Percentiles rank a stretch among this genome's conserved stretches.
Conservation (phyloP, 2,797 vertebrate genomes). For the Pelochelys cantorii region DNA sequence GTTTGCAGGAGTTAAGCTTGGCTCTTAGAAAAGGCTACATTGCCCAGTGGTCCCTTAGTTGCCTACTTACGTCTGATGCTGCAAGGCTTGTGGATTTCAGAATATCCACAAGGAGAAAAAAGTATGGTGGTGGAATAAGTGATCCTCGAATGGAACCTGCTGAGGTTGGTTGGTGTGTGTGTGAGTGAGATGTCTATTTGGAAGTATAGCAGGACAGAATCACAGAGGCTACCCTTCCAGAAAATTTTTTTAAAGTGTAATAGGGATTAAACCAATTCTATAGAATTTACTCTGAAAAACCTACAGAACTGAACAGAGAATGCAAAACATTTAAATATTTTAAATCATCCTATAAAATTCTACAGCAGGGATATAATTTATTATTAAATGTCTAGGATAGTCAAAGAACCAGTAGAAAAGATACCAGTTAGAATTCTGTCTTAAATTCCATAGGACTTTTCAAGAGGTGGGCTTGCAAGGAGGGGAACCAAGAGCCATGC, state of each 20-base stretch:
- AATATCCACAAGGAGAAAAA: background rate
- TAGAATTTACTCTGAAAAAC: background rate
- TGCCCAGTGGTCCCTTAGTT: background rate
- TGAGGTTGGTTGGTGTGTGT: background rate
- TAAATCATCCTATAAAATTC: background rate
- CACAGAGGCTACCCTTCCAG: fast-evolving
- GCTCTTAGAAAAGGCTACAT: background rate
- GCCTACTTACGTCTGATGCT: background rate
- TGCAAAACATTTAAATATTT: background rate
- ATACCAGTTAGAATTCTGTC: background rate
- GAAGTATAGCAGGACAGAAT: background rate
- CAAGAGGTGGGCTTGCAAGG: background rate
- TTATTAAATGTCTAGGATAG: background rate
- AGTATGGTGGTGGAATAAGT: background rate
- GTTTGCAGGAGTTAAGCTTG: background rate
- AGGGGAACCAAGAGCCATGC: fast-evolving
- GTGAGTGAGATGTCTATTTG: background rate
- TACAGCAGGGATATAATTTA: background rate
- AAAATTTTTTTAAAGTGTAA: background rate
- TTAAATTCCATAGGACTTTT: background rate
- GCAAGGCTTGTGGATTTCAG: background rate
- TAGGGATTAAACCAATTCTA: background rate
- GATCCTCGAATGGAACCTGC: background rate
- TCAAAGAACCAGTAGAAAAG: background rate
- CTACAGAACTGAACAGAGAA: background rate